phyloP scores from a whole-genome alignment of 2,797 vertebrate genomes.

The Clarias laeviceps region DNA sequence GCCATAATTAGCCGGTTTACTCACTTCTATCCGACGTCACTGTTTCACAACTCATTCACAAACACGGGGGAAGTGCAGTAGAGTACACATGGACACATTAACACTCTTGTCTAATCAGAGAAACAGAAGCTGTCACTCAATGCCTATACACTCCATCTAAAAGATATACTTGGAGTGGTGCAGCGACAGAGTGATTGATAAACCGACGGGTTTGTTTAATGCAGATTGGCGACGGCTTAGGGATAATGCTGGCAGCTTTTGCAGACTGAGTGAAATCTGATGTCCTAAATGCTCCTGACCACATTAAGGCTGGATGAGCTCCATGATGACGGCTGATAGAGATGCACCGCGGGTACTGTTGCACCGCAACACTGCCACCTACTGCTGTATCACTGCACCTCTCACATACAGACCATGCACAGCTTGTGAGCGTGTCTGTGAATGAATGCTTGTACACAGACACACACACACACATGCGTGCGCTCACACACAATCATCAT shows the following conservation, averaged over 20 bases:
- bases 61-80: conserved; percentile 19
- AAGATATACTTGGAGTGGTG: conserved; percentile 45
- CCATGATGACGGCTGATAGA: conserved; percentile 42
- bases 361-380: conserved; percentile 57
- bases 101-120: conserved; percentile 39
- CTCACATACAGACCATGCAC: neutral
- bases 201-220: conserved; percentile 58
- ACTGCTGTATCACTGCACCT: conserved; percentile 33
- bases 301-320: conserved; percentile 50
- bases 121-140: conserved; percentile 39
- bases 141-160: conserved; percentile 44
- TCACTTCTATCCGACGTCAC: conserved; percentile 59
- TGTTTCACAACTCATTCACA: conserved; percentile 29
- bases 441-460: conserved; percentile 8
- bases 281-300: conserved; percentile 53
- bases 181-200: conserved; percentile 53
- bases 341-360: neutral
- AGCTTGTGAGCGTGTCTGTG: conserved; percentile 20
- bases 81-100: conserved; percentile 9
- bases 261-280: conserved; percentile 58
- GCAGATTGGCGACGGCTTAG: conserved; percentile 42
- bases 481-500: neutral
- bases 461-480: neutral
- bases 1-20: conserved; percentile 73
- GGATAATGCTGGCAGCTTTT: conserved; percentile 52